Base-by-base conservation (phyloP, 2,888 invertebrate genomes). In the Pterostichus niger region DNA sequence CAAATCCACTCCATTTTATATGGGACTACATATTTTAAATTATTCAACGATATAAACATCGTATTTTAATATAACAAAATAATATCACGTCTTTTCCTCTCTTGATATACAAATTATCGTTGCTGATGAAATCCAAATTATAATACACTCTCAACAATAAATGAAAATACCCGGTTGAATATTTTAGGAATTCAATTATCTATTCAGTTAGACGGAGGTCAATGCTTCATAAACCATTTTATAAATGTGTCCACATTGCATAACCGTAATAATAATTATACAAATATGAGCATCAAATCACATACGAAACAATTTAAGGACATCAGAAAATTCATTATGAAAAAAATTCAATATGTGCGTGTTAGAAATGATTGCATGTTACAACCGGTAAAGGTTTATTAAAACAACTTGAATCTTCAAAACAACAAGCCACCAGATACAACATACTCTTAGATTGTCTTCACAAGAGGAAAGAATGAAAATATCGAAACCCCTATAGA, bases 341-440 rank as follows among this genome's bases (percentile, higher is more conserved):
- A 6, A 56, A 56, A 56, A 56, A 56, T 17, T 56, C 56, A 56
- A 56, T 56, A 56, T 2, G 56, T 56, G 56, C 56, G 56, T 56
- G 56, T 56, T 56, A 9, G 17, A 56, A 56, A 56, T 56, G 56
- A 56, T 56, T 56, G 56, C 56, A 56, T 56, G 56, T 17, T 15
- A 49, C 56, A 17, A 17, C 6, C 10, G 6, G 9, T 56, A 56
- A 56, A 9, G 17, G 56, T 56, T 56, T 56, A 56, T 56, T 56
- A 56, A 56, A 56, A 56, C 56, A 56, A 56, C 56, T 56, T 10
- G 56, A 6, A 52, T 52, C 52, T 52, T 52, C 52, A 13, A 17
- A 15, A 17, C 2, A 13, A 56, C 56, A 17, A 56, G 17, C 56
- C 56, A 56, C 17, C 9, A 56, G 40, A 40, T 6, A 40, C 5